Conservation (phyloP, 2,797 vertebrate species). For the Yasuhikotakia modesta region DNA sequence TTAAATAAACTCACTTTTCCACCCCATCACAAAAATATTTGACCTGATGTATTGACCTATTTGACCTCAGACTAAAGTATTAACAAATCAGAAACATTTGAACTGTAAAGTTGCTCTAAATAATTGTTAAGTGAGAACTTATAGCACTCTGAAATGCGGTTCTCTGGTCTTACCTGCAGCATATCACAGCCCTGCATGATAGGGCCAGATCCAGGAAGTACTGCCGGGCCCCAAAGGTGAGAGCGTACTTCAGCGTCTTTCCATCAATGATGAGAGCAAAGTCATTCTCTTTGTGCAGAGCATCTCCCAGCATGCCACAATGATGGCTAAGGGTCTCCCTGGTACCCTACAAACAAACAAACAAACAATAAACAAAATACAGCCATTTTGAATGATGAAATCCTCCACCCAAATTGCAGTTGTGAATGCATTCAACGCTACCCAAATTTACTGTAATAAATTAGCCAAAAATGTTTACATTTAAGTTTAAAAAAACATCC, state of each 20-base stretch:
- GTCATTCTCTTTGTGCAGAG: constrained; percentile 94
- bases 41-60: neutral
- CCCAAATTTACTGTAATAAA: no score
- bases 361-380: neutral
- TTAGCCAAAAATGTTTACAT: no score
- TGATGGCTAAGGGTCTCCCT: constrained; percentile 91
- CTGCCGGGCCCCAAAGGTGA: constrained; percentile 93
- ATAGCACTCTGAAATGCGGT: neutral
- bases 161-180: constrained; percentile 86
- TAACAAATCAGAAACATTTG: neutral
- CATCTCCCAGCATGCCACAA: constrained; percentile 90
- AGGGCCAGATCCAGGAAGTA: constrained; percentile 96
- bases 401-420: neutral
- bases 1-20: no score
- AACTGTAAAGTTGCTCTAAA: neutral
- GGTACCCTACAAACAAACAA: constrained; percentile 82
- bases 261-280: constrained; percentile 98
- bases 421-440: no score
- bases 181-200: constrained; percentile 98
- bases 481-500: no score
- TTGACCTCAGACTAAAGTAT: neutral
- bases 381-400: neutral
- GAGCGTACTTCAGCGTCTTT: constrained; percentile 97
- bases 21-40: no score
- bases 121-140: neutral